A percentile compares a stretch with the other conserved stretches of the same genome.
Evolutionary conservation across 2,797 vertebrate genomes (phyloP).

Genomic region (Myotis myotis): DNA sequence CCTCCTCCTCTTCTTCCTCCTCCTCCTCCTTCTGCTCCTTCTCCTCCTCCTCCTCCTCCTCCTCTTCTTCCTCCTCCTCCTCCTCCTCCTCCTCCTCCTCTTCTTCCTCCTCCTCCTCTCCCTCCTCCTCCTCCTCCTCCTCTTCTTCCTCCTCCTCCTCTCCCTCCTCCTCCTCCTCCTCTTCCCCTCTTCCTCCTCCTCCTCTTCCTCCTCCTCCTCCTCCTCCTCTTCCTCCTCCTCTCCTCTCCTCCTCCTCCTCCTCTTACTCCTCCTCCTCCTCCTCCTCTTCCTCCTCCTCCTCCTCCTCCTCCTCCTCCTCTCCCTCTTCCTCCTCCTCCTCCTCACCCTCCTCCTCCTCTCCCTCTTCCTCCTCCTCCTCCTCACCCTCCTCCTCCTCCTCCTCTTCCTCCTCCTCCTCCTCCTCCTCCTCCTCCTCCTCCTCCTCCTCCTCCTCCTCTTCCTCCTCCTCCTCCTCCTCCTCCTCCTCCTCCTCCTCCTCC

Average conservation of each 20-base stretch:
- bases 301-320: no score
- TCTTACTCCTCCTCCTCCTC: neutral
- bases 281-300: no score
- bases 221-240: neutral
- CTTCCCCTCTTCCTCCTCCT: no score
- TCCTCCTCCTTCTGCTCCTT: neutral
- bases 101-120: no score
- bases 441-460: neutral
- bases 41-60: accelerated
- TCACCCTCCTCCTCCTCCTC: no score
- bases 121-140: accelerated
- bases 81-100: no score
- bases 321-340: neutral
- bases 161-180: no score
- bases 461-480: neutral
- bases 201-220: neutral
- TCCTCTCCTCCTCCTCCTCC: neutral
- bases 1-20: neutral
- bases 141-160: no score
- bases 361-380: accelerated
- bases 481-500: neutral
- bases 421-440: neutral
- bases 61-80: no score
- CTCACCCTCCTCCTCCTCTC: no score
- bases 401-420: no score